These are phyloP conservation scores for Caretta caretta DNA, from an alignment of 2,113 vertebrate genomes.

Conservation along the genomic window DNA sequence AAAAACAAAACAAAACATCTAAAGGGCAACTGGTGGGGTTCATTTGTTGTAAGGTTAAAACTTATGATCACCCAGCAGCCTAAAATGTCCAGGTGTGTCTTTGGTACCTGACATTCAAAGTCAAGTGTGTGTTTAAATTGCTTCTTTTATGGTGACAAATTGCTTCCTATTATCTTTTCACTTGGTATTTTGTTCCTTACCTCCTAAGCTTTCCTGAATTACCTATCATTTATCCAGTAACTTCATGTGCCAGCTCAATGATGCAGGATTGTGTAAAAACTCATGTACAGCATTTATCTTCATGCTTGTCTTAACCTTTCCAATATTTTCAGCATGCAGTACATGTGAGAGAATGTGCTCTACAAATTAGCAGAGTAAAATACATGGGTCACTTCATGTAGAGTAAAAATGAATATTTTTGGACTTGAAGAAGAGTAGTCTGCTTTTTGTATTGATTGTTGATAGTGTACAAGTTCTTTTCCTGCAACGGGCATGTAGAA, in stretches of 20 bases:
- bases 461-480: neutral
- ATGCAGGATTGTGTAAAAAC: conserved; percentile 39
- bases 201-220: neutral
- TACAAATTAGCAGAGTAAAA: conserved; percentile 17
- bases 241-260: conserved; percentile 22
- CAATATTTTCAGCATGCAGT: neutral
- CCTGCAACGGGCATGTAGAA: neutral
- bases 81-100: neutral
- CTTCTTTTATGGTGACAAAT: neutral
- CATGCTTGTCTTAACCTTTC: conserved; percentile 11
- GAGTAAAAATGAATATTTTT: neutral
- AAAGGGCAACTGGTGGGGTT: neutral
- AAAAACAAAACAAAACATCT: neutral
- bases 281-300: conserved; percentile 9
- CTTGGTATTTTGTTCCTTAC: neutral
- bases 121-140: neutral
- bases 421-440: neutral
- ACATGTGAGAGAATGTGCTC: neutral
- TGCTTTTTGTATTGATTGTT: neutral
- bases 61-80: neutral
- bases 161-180: neutral
- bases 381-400: neutral
- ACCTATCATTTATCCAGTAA: conserved; percentile 5
- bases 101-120: neutral
- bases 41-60: neutral